These are phyloP conservation scores for Rhegmatorhina hoffmannsi DNA, from an alignment of 2,113 vertebrate species.

Conservation along the genomic window DNA sequence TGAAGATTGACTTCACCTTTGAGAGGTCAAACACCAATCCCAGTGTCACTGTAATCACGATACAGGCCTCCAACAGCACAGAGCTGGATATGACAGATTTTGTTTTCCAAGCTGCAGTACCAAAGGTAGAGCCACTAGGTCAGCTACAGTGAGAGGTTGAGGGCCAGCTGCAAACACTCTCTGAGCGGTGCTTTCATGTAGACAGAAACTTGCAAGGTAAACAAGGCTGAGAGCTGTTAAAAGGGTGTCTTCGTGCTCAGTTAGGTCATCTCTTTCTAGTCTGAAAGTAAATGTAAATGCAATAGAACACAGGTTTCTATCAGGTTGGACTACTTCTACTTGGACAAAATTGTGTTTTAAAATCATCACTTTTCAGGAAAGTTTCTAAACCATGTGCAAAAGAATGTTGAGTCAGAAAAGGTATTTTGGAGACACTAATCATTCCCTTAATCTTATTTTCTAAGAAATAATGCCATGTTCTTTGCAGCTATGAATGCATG, in stretches of 20 bases:
- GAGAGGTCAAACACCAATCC: slow-evolving; percentile 96
- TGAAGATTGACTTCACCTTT: slow-evolving; percentile 98
- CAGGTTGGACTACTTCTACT: neutral
- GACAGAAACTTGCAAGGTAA: neutral
- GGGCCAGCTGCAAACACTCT: neutral
- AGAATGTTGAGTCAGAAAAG: neutral
- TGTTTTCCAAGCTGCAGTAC: slow-evolving; percentile 99
- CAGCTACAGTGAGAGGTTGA: neutral
- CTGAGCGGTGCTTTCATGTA: neutral
- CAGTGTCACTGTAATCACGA: slow-evolving; percentile 95
- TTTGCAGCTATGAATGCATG: neutral
- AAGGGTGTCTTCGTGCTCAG: neutral
- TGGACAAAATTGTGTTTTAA: neutral
- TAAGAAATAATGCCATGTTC: neutral
- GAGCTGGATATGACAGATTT: slow-evolving; percentile 98
- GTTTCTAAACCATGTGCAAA: neutral
- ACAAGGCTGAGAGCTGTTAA: neutral
- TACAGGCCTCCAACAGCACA: slow-evolving; percentile 94
- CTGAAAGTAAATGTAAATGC: neutral
- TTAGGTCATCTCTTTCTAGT: neutral
- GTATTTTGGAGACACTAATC: neutral
- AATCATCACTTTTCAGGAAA: neutral
- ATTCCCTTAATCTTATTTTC: neutral
- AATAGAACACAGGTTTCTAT: neutral
- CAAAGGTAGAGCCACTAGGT: slow-evolving; percentile 85